Evolutionary conservation across 2,113 vertebrate genomes (phyloP), one percentile per base, ranked within the genome.

Genomic region (Petaurus breviceps): DNA sequence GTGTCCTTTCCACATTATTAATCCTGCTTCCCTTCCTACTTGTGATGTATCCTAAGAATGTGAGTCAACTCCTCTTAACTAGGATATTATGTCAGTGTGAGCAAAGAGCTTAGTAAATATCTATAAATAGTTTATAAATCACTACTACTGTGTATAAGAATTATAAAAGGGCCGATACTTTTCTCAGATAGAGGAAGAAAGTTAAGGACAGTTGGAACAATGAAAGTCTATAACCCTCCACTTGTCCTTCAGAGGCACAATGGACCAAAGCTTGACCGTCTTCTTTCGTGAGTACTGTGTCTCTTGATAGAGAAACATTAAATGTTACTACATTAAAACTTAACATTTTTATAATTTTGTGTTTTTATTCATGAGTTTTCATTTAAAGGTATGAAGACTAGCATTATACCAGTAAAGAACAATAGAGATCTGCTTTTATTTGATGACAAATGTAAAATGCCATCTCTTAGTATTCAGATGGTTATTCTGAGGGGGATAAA

Each of bases 111-210:
- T 97, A 98, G 98, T 98, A 98, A 98, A 96, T 96, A 89, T 91
- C 97, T 99, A 99, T 99, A 98, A 98, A 99, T 99, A 99, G 97
- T 96, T 97, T 96, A 46, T 95, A 91, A 96, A 97, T 98, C 98
- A 97, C 93, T 90, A 31, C 94, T 2, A 24, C 97, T 97, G 93
- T 92, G 96, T 97, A 97, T 92, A 93, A 51, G 50, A 93, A 91
- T 91, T 98, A 97, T 98, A 98, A 98, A 98, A 97, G 97, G 98
- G 97, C 2, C 95, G 37, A 9, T 93, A 89, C 12, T 90, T 96
- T 89, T 51, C 92, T 11, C 43, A 95, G 96, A 93, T 50, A 43
- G 52, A 95, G 92, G 37, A 22, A 77, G 68, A 43, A 95, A 91
- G 95, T 11, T 93, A 3, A 90, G 23, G 95, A 52, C 43, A 93